Conservation (phyloP, 2,113 vertebrate genomes). For the Fukomys damarensis region DNA sequence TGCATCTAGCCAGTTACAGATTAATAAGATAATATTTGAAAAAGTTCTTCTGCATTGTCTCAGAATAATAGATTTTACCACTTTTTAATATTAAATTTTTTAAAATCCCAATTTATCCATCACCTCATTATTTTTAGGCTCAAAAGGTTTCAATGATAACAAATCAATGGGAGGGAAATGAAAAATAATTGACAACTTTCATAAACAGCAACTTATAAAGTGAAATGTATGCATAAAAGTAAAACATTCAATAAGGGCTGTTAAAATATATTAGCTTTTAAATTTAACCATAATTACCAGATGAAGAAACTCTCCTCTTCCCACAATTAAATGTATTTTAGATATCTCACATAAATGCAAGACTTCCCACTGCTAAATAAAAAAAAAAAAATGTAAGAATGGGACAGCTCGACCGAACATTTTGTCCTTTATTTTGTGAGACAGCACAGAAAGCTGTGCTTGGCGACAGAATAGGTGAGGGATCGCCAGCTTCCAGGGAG, state of each 20-base stretch:
- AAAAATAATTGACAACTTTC: background rate
- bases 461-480: background rate
- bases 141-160: background rate
- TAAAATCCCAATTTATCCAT: background rate
- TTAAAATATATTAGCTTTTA: background rate
- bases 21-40: background rate
- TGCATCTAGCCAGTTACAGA: background rate
- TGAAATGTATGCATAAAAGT: background rate
- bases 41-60: background rate
- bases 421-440: background rate
- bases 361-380: background rate
- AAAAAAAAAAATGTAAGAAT: background rate
- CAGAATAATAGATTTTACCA: background rate
- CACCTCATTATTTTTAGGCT: background rate
- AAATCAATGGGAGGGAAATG: background rate
- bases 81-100: background rate
- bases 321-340: background rate
- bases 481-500: background rate
- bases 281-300: background rate
- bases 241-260: background rate
- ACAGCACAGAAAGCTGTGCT: background rate
- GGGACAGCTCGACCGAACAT: rapidly evolving
- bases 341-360: background rate
- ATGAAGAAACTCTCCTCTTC: background rate
- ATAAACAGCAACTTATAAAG: background rate